Evolutionary conservation across 1,140 invertebrate species (phyloP).

Genomic region (Fopius arisanus): DNA sequence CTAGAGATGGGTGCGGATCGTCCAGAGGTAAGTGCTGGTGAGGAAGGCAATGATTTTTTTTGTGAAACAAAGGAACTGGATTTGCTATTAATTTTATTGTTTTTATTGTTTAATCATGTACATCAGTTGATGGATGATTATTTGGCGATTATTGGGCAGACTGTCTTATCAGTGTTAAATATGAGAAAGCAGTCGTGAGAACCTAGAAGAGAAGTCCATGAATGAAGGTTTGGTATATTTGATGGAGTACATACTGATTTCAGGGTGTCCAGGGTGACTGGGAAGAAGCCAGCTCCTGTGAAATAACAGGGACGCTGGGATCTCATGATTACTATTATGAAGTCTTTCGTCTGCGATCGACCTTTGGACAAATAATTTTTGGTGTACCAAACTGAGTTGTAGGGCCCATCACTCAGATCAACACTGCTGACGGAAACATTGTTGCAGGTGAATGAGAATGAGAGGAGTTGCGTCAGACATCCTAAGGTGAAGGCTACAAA

Average conservation of each 20-base stretch:
- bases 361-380: neutral
- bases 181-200: neutral
- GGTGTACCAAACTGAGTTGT: constrained; percentile 27
- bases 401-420: neutral
- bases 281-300: constrained; percentile 24
- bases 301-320: constrained; percentile 15
- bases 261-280: constrained; percentile 21
- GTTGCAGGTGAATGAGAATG: constrained; percentile 18
- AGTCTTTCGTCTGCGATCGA: neutral
- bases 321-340: constrained; percentile 17
- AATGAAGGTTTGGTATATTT: neutral
- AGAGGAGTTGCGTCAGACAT: constrained; percentile 20
- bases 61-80: no score
- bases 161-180: neutral
- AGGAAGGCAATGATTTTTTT: no score
- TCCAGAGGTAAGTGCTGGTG: no score
- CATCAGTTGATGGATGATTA: no score
- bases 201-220: neutral
- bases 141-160: neutral
- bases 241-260: neutral
- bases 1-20: no score
- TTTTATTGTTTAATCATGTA: no score
- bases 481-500: neutral
- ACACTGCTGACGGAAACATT: constrained; percentile 8
- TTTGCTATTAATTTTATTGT: no score